Percentiles rank a stretch among this genome's conserved stretches.
phyloP scores from a whole-genome alignment of 2,888 invertebrate genomes.

The Pachycephus smyrnensis region DNA sequence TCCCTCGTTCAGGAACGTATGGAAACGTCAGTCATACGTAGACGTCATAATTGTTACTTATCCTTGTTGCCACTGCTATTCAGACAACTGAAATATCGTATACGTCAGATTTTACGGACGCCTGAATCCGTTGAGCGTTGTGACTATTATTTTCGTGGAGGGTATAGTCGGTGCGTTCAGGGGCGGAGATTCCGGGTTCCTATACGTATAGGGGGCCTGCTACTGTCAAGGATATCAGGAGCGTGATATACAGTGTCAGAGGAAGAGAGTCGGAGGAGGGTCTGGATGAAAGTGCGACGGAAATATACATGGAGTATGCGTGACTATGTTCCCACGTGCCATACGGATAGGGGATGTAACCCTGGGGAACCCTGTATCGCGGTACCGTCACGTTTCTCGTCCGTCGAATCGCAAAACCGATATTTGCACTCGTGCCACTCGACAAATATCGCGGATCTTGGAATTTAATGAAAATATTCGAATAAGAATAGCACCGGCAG shows the following conservation, averaged over 20 bases:
- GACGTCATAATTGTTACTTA: slow-evolving; percentile 53
- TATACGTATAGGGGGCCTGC: neutral
- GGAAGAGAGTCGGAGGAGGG: neutral
- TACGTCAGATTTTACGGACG: slow-evolving; percentile 52
- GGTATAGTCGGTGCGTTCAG: neutral
- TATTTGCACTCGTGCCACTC: slow-evolving; percentile 35
- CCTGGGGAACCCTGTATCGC: slow-evolving; percentile 16
- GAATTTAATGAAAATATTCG: slow-evolving; percentile 8
- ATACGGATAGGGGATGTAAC: neutral
- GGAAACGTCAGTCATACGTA: slow-evolving; percentile 44
- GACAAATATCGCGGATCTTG: slow-evolving; percentile 2
- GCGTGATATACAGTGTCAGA: neutral
- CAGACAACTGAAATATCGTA: slow-evolving; percentile 8
- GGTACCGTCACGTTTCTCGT: slow-evolving; percentile 38
- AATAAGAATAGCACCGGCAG: neutral
- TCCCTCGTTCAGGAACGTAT: neutral
- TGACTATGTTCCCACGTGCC: slow-evolving; percentile 52
- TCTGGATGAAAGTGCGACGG: neutral
- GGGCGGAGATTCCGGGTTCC: neutral
- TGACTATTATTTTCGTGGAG: neutral
- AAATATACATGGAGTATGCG: slow-evolving; percentile 28
- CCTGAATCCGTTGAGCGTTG: slow-evolving; percentile 34
- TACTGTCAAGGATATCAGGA: neutral
- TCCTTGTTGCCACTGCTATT: slow-evolving; percentile 30
- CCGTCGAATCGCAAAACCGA: slow-evolving; percentile 34